Conservation (phyloP, 2,888 invertebrate species). For the Chironomus riparius region DNA sequence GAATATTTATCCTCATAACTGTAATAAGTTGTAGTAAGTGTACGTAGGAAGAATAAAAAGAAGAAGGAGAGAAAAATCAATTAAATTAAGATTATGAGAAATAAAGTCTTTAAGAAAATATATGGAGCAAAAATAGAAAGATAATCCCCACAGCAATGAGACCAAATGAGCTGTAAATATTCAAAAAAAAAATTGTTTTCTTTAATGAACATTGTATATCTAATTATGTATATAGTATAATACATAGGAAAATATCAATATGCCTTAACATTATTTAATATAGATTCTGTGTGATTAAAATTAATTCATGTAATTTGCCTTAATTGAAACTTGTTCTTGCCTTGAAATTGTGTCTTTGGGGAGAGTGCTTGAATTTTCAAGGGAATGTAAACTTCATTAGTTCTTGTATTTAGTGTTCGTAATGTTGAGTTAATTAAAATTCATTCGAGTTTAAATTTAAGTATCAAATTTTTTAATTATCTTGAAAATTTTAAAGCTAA, state of each 20-base stretch:
- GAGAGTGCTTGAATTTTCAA: no score
- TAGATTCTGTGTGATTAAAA: background rate
- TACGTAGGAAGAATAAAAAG: background rate
- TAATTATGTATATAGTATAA: no score
- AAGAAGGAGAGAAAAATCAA: background rate
- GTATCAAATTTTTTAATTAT: no score
- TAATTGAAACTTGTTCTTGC: background rate
- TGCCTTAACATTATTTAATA: background rate
- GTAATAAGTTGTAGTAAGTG: background rate
- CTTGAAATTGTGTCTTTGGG: background rate
- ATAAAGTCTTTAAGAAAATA: background rate
- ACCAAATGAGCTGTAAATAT: background rate
- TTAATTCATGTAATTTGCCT: background rate
- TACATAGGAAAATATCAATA: background rate
- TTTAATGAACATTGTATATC: background rate
- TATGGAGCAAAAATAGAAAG: background rate
- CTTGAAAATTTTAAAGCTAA: no score
- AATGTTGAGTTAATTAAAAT: no score
- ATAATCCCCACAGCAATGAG: background rate
- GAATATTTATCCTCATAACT: background rate
- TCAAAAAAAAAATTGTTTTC: background rate
- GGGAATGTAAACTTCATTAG: no score
- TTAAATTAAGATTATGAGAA: background rate
- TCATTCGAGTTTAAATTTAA: no score
- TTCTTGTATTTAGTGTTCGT: no score